Percentiles rank a stretch among this genome's conserved stretches.
Conservation (phyloP, 2,888 invertebrate genomes). For the Polylopha cassiicola region DNA sequence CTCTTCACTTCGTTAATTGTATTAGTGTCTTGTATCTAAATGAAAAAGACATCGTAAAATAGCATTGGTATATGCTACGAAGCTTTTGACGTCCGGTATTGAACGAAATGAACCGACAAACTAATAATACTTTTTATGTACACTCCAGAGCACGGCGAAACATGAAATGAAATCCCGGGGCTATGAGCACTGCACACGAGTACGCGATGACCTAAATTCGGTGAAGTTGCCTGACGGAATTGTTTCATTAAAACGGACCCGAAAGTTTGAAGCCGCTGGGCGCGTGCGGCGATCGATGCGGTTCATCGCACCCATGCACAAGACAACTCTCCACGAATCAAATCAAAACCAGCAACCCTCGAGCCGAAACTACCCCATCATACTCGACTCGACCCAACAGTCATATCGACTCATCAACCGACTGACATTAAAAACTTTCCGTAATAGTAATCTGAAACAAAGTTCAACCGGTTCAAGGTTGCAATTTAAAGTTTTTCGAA, state of each 20-base stretch:
- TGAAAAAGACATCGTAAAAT: too few species aligned
- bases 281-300: conserved; percentile 53
- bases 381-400: conserved; percentile 48
- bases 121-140: conserved; percentile 23
- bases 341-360: conserved; percentile 45
- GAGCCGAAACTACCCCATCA: conserved; percentile 52
- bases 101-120: conserved; percentile 5
- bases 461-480: conserved; percentile 76
- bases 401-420: conserved; percentile 43
- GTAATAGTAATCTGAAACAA: conserved; percentile 77
- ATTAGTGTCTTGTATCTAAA: too few species aligned
- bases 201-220: conserved; percentile 65
- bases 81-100: not conserved
- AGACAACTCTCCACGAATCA: conserved; percentile 40
- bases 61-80: not conserved
- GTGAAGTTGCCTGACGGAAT: conserved; percentile 51
- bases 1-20: too few species aligned
- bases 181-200: conserved; percentile 41
- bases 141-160: conserved; percentile 23
- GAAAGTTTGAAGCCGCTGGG: conserved; percentile 60
- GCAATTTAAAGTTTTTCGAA: conserved; percentile 79
- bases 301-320: conserved; percentile 61
- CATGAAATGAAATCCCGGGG: conserved; percentile 26
- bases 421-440: conserved; percentile 66
- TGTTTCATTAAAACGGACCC: conserved; percentile 69